Base-by-base conservation (phyloP, 2,888 invertebrate genomes). In the Diabrotica balteata region DNA sequence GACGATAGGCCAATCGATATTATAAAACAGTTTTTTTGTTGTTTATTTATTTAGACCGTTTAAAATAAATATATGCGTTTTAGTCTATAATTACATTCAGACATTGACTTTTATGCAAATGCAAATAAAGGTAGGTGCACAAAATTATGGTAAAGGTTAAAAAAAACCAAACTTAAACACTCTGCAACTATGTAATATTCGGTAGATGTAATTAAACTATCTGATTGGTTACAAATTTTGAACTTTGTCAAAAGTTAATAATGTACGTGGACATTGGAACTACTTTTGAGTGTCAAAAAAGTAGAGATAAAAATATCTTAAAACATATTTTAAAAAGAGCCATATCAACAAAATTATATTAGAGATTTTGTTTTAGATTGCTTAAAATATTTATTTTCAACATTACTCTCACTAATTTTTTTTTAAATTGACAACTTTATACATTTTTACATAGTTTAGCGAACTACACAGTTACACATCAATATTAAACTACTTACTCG, bases 161-260 rank as follows among this genome's bases (percentile, higher is more conserved):
- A 9, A 42, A 53, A 53, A 53, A 53, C 53, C 8, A 53, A 42
- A 53, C 10, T 10, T 42, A 53, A 53, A 53, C 53, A 53, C 53
- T 53, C 53, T 53, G 32, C 53, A 53, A 53, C 53, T 53, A 53
- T 53, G 53, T 53, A 53, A 53, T 53, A 53, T 53, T 53, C 53
- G 53, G 53, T 53, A 53, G 53, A 53, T 53, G 51, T 51, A 51
- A 51, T 51, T 51, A 51, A 51, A 51, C 51, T 51, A 51, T 51
- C 51, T 51, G 53, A 53, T 32, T 53, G 53, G 42, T 53, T 53
- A 53, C 53, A 53, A 53, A 53, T 53, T 53, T 53, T 53, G 53
- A 53, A 53, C 53, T 53, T 53, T 53, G 53, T 53, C 42, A 53
- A 42, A 53, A 53, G 53, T 53, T 53, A 47, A 9, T 47, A 53